Evolutionary conservation across 2,113 vertebrate species (phyloP).

Genomic region (Indri indri): DNA sequence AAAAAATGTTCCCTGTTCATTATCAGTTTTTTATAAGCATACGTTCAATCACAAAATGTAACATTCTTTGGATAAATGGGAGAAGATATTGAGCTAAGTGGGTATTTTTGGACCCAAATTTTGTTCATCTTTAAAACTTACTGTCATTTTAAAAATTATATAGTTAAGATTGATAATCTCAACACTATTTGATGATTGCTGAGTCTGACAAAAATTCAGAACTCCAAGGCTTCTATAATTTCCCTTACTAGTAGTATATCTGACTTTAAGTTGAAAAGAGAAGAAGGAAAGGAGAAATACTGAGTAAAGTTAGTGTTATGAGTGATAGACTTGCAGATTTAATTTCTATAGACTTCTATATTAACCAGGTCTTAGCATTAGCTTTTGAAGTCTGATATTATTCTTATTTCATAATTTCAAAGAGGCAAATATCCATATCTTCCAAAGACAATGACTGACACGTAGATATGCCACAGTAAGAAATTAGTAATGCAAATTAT

Average conservation of each 20-base stretch:
- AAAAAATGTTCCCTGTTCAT: not conserved
- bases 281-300: not conserved
- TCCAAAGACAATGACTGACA: not conserved
- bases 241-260: not conserved
- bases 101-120: not conserved
- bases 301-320: not conserved
- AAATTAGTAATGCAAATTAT: not conserved
- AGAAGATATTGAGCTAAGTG: not conserved
- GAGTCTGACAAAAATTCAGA: not conserved
- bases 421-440: not conserved
- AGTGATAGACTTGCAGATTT: not conserved
- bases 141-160: not conserved
- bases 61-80: slow-evolving; percentile 1
- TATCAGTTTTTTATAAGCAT: not conserved
- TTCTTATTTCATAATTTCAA: not conserved
- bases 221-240: not conserved
- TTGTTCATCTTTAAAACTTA: not conserved
- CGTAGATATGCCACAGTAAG: not conserved
- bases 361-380: not conserved
- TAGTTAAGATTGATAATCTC: not conserved
- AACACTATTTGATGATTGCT: not conserved
- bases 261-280: not conserved
- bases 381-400: not conserved
- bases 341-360: not conserved
- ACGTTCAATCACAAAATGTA: not conserved